phyloP scores from a whole-genome alignment of 2,888 invertebrate genomes.

The Halictus ligatus region DNA sequence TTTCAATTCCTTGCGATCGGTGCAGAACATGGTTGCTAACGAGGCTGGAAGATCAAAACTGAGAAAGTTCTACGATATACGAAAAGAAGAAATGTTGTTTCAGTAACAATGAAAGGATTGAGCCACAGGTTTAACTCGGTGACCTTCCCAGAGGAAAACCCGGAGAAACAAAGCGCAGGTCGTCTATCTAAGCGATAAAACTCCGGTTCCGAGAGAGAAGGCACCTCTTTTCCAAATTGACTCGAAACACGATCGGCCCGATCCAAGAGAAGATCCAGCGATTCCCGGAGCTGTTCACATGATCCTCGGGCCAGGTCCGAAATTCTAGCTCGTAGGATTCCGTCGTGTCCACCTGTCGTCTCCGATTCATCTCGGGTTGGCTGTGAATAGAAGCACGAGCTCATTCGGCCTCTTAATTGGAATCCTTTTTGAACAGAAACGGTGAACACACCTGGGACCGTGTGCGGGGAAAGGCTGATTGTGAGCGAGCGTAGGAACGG shows the following conservation, averaged over 20 bases:
- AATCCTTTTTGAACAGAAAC: constrained; percentile 64
- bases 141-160: too few species aligned
- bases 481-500: background rate
- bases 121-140: too few species aligned
- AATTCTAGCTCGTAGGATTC: constrained; percentile 28
- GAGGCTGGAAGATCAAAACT: too few species aligned
- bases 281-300: background rate
- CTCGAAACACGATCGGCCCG: background rate
- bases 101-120: too few species aligned
- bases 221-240: background rate
- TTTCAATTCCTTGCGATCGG: too few species aligned
- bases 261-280: background rate
- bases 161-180: background rate
- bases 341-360: constrained; percentile 64
- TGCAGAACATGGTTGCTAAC: too few species aligned
- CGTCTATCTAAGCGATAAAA: background rate
- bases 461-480: constrained; percentile 15
- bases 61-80: too few species aligned
- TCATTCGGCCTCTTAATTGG: constrained; percentile 69
- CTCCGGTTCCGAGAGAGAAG: background rate
- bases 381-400: constrained; percentile 65
- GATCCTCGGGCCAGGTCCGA: background rate
- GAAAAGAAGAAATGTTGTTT: too few species aligned
- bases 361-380: constrained; percentile 45
- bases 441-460: constrained; percentile 60